Evolutionary conservation across 2,888 invertebrate genomes (phyloP), one percentile per base, ranked within the genome.

Genomic region (Dynastes maya): DNA sequence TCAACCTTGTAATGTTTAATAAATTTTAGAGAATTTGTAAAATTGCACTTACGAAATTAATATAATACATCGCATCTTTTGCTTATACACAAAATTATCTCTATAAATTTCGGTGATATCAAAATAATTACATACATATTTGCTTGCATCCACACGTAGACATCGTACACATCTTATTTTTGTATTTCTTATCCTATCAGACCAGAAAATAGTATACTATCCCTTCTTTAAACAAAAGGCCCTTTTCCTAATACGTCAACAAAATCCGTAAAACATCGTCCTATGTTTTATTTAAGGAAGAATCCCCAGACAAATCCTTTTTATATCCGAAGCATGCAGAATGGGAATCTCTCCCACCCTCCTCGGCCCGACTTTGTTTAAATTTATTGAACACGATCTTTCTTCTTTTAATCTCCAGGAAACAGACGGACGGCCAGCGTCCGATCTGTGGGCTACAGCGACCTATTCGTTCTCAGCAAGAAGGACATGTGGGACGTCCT

Each of bases 401-500:
- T 74, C 63, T 74, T 74, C 72, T 74, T 74, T 74, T 74, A 74
- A 74, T 74, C 72, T 74, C 29, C 92, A 97, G 98, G 98, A 88
- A 99, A 99, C 92, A 93, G 98, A 88, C 93, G 98, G 90, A 99
- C 99, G 89, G 99, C 99, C 84, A 98, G 98, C 86, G 98, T 99
- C 85, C 93, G 97, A 85, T 98, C 98, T 80, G 98, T 99, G 82
- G 99, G 99, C 85, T 99, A 99, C 91, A 98, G 98, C 89, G 98
- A 99, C 91, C 93, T 99, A 86, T 99, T 99, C 91, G 98, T 98
- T 88, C 94, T 99, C 85, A 97, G 97, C 90, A 99, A 99, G 92
- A 97, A 97, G 91, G 98, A 98, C 91, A 97, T 99, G 96, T 98
- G 98, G 98, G 98, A 98, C 90, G 99, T 99, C 83, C 93, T 98